Percentiles rank a stretch among this genome's conserved stretches.
Conservation (phyloP, 2,888 invertebrate species). For the Melitaea athalia region DNA sequence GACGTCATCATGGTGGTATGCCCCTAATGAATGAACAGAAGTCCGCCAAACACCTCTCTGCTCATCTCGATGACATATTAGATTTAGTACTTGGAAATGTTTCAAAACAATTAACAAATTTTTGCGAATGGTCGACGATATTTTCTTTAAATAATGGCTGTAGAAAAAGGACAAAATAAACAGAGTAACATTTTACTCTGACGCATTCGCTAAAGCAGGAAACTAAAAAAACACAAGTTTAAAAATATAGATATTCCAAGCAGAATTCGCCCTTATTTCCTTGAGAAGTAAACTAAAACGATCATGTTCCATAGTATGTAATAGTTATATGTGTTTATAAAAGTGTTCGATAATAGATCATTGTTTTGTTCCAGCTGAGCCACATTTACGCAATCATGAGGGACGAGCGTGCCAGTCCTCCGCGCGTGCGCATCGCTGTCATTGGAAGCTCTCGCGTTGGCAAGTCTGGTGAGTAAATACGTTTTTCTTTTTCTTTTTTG, state of each 20-base stretch:
- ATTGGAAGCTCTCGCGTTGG: slow-evolving; percentile 90
- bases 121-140: slow-evolving; percentile 11
- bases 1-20: slow-evolving; percentile 45
- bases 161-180: slow-evolving; percentile 10
- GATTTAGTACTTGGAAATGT: slow-evolving; percentile 40
- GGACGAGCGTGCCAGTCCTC: slow-evolving; percentile 84
- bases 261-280: not conserved
- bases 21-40: slow-evolving; percentile 46
- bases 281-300: not conserved
- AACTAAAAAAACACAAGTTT: slow-evolving; percentile 1
- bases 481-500: slow-evolving; percentile 26
- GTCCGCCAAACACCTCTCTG: slow-evolving; percentile 12
- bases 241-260: not conserved
- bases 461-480: slow-evolving; percentile 86
- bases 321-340: slow-evolving; percentile 7
- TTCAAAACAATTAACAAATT: slow-evolving; percentile 40
- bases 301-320: not conserved
- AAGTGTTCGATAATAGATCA: slow-evolving; percentile 10
- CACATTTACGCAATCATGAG: slow-evolving; percentile 59
- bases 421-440: slow-evolving; percentile 88
- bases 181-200: slow-evolving; percentile 9
- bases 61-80: slow-evolving; percentile 16
- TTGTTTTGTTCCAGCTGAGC: slow-evolving; percentile 62
- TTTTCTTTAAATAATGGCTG: slow-evolving; percentile 19
- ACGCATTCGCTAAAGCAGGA: slow-evolving; percentile 6